Conservation (phyloP, 2,797 vertebrate genomes). For the Brachyalestes nurse region DNA sequence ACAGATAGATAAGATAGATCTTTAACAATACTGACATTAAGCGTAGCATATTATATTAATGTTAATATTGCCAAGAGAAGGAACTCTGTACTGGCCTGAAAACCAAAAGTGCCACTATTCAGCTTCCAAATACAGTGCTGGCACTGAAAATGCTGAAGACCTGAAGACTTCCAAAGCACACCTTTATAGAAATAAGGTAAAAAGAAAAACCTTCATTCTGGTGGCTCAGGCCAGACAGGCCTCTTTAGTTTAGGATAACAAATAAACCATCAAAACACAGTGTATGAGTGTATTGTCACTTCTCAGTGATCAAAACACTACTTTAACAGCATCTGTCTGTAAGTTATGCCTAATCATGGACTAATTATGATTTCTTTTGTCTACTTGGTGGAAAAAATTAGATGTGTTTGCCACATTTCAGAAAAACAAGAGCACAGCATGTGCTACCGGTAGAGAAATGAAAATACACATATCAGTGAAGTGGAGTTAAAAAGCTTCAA, state of each 20-base stretch:
- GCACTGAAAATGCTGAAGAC: not conserved
- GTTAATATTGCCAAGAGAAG: not conserved
- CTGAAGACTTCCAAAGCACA: conserved; percentile 10
- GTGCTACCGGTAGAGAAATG: too few species aligned
- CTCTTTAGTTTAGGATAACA: not conserved
- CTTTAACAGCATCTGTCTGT: not conserved
- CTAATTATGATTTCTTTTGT: too few species aligned
- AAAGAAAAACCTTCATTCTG: not conserved
- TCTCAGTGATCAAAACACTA: not conserved
- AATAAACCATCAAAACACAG: not conserved
- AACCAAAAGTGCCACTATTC: not conserved
- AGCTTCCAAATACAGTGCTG: conserved; percentile 4
- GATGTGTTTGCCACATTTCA: too few species aligned
- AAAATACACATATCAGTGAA: too few species aligned
- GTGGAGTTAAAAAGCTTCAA: too few species aligned
- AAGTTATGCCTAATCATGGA: too few species aligned
- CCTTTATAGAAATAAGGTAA: not conserved
- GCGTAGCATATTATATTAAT: too few species aligned
- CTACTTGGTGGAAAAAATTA: too few species aligned
- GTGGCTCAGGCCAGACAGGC: not conserved
- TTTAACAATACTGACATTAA: too few species aligned
- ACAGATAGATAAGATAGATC: too few species aligned
- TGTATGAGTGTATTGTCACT: not conserved
- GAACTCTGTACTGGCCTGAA: not conserved
- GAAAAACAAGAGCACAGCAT: too few species aligned